These are phyloP conservation scores for Crenuchus spilurus DNA, from an alignment of 2,797 vertebrate genomes.

Conservation along the genomic window DNA sequence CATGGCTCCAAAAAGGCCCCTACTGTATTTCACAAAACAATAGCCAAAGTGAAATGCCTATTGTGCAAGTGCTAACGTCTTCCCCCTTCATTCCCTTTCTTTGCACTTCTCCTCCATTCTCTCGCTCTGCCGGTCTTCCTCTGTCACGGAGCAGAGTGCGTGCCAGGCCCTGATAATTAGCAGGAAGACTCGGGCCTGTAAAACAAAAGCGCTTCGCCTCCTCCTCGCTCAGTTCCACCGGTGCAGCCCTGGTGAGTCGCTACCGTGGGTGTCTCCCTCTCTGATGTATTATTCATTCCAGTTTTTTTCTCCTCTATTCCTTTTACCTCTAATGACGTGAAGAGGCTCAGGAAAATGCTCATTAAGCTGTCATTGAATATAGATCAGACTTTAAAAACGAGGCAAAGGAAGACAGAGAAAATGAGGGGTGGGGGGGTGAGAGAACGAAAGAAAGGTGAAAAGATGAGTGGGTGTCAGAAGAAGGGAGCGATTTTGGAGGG, in stretches of 20 bases:
- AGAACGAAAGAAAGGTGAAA: constrained; percentile 39
- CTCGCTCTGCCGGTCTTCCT: constrained; percentile 42
- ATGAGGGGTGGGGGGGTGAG: background rate
- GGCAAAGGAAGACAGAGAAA: constrained; percentile 29
- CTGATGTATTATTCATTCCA: constrained; percentile 91
- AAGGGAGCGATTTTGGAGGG: constrained; percentile 36
- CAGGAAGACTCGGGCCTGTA: constrained; percentile 62
- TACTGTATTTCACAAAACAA: constrained; percentile 25
- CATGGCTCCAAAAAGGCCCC: constrained; percentile 45
- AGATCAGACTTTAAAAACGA: constrained; percentile 81
- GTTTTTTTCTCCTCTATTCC: constrained; percentile 57
- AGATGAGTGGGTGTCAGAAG: constrained; percentile 36
- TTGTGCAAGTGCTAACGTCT: constrained; percentile 33
- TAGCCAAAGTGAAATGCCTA: constrained; percentile 26
- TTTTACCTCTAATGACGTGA: constrained; percentile 79
- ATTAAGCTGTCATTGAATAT: constrained; percentile 89
- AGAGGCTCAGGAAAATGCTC: constrained; percentile 85
- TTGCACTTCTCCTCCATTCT: constrained; percentile 14
- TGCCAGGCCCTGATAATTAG: constrained; percentile 66
- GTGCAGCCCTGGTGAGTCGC: constrained; percentile 56
- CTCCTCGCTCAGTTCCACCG: constrained; percentile 51
- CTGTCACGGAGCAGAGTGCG: constrained; percentile 56
- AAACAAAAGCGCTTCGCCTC: constrained; percentile 70
- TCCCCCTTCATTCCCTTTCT: background rate
- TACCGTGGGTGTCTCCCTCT: constrained; percentile 64